Conservation (phyloP, 2,888 invertebrate species). For the Brachynemurus nebulosus region DNA sequence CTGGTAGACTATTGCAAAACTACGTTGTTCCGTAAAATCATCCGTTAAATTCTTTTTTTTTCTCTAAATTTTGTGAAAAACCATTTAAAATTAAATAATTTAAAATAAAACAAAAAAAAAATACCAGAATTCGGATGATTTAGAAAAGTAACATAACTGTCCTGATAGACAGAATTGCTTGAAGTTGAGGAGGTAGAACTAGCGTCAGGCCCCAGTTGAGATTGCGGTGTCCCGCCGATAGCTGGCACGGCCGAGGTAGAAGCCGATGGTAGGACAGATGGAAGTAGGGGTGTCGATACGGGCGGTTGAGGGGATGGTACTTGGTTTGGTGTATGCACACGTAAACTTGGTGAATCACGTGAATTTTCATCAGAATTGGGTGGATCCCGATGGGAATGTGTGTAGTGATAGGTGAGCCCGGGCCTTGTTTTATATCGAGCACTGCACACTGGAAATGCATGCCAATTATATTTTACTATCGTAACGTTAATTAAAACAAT, state of each 20-base stretch:
- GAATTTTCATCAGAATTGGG: slow-evolving; percentile 33
- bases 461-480: no score
- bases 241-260: slow-evolving; percentile 19
- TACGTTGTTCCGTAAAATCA: no score
- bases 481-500: no score
- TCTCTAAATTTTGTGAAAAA: no score
- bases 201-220: slow-evolving; percentile 25
- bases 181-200: slow-evolving; percentile 24
- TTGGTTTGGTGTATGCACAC: slow-evolving; percentile 25
- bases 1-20: no score
- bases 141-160: slow-evolving; percentile 53
- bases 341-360: slow-evolving; percentile 25
- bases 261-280: slow-evolving; percentile 17
- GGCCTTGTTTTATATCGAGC: slow-evolving; percentile 94
- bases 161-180: slow-evolving; percentile 38
- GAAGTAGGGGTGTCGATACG: slow-evolving; percentile 26
- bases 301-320: slow-evolving; percentile 8
- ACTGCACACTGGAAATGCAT: slow-evolving; percentile 66
- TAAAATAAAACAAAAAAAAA: slow-evolving; percentile 24
- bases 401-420: slow-evolving; percentile 90
- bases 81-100: no score
- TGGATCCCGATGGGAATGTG: slow-evolving; percentile 69
- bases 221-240: slow-evolving; percentile 25
- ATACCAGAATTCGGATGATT: slow-evolving; percentile 41
- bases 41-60: no score